Base-by-base conservation (phyloP, 2,888 invertebrate species). In the Drosophila tripunctata region DNA sequence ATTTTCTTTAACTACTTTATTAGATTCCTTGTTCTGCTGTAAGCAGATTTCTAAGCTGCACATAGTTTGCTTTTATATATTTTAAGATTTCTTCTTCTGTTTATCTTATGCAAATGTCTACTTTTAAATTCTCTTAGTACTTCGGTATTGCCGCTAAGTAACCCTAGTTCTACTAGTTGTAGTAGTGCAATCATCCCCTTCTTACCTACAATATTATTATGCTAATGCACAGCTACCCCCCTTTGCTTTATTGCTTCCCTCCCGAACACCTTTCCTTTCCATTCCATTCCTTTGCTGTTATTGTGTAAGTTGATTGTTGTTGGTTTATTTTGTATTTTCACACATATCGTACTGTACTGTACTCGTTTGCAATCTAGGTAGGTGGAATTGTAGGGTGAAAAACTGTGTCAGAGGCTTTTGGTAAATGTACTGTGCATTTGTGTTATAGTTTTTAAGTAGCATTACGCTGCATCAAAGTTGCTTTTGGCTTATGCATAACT, bases 321-420 rank as follows among this genome's bases (percentile, higher is more conserved):
- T 54, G 45, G 31, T 47, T 36, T 24, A 50, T 57, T 45, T 50
- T 40, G 22, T 27, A 27, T 27, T 67, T 55, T 35, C 43, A 54
- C 52, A 62, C 48, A 40, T 35, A 33, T 45, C 15, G 21, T 10
- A 27, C 27, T 27, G 35, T 35, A 33, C 50, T 22, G 21, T 10
- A 27, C 27, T 27, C 27, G 27, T 21, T n/a, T 10, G 8, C 30
- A 48, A 55, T 47, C 21, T 67, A 15, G 14, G 22, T 67, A 15
- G 14, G 22, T 22, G 33, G 43, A 35, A 31, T 38, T 43, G 52
- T 8, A 35, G 36, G 47, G 19, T 51, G 47, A 61, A 84, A n/a
- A 81, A 80, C 70, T 87, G 63, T 87, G 87, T 84, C 87, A 80
- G 83, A 65, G 40, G 65, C 63, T 68, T n/a, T 57, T 52, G 68